Evolutionary conservation across 2,797 vertebrate species (phyloP).

Genomic region (Steatocranus sp.): DNA sequence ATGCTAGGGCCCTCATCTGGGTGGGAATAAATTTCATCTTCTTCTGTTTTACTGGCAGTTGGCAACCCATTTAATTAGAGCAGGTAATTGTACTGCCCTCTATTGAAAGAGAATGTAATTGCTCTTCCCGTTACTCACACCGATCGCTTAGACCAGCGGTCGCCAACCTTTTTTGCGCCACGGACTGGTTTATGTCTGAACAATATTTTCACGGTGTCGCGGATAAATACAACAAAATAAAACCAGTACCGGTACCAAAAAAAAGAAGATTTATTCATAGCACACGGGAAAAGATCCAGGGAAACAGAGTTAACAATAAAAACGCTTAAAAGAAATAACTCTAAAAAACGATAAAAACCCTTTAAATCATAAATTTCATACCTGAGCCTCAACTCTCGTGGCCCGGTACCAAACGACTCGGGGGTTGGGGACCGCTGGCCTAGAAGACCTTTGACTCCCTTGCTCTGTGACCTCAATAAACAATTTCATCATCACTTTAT

Average conservation of each 20-base stretch:
- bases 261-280: background rate
- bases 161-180: background rate
- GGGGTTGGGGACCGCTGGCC: background rate
- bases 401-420: background rate
- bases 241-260: background rate
- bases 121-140: background rate
- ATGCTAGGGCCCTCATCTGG: background rate
- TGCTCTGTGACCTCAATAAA: background rate
- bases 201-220: background rate
- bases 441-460: background rate
- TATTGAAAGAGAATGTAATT: background rate
- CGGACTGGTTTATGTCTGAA: background rate
- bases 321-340: background rate
- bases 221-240: background rate
- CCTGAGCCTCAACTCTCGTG: background rate
- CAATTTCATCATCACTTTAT: background rate
- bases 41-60: background rate
- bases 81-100: background rate
- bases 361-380: background rate
- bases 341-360: fast-evolving
- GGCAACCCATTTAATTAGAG: background rate
- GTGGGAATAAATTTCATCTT: background rate
- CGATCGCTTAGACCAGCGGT: background rate
- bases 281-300: background rate
- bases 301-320: background rate